Percentiles rank a stretch among this genome's conserved stretches.
Evolutionary conservation across 2,797 vertebrate genomes (phyloP).

Genomic region (Dendrocincla tyrannina): DNA sequence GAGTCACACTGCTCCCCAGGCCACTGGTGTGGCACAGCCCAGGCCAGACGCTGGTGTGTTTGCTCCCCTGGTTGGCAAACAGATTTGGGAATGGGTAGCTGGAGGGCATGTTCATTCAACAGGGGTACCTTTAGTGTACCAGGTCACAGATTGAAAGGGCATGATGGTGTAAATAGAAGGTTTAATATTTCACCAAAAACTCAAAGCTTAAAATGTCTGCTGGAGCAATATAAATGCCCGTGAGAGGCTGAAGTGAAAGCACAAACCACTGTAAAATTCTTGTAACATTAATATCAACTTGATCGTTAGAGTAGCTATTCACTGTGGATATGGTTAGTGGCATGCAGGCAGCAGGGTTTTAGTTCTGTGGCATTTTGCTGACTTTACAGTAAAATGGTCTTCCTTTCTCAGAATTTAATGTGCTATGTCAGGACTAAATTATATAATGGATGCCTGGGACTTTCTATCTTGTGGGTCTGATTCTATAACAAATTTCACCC

Average conservation of each 20-base stretch:
- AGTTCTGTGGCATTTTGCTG: slow-evolving; percentile 76
- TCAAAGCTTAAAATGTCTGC: neutral
- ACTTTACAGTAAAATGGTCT: slow-evolving; percentile 76
- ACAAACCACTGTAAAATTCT: neutral
- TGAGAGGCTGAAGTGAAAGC: neutral
- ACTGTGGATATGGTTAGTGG: slow-evolving; percentile 55
- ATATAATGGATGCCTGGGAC: slow-evolving; percentile 74
- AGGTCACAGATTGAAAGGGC: neutral
- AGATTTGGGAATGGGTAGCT: neutral
- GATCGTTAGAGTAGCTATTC: slow-evolving; percentile 14
- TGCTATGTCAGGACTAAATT: slow-evolving; percentile 80
- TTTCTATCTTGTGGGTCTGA: slow-evolving; percentile 77
- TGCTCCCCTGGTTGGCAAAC: neutral
- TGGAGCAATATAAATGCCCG: neutral
- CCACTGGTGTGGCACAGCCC: neutral
- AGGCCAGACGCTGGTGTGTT: neutral
- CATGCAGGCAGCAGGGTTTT: slow-evolving; percentile 58
- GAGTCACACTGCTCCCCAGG: neutral
- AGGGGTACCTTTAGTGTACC: neutral
- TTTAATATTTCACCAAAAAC: slow-evolving; percentile 41
- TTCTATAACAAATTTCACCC: slow-evolving; percentile 73
- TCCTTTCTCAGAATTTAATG: slow-evolving; percentile 78
- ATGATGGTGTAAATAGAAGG: neutral
- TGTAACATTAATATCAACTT: neutral
- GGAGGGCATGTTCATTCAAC: neutral